Evolutionary conservation across 2,113 vertebrate genomes (phyloP), one percentile per base, ranked within the genome.

Genomic region (Naja naja): DNA sequence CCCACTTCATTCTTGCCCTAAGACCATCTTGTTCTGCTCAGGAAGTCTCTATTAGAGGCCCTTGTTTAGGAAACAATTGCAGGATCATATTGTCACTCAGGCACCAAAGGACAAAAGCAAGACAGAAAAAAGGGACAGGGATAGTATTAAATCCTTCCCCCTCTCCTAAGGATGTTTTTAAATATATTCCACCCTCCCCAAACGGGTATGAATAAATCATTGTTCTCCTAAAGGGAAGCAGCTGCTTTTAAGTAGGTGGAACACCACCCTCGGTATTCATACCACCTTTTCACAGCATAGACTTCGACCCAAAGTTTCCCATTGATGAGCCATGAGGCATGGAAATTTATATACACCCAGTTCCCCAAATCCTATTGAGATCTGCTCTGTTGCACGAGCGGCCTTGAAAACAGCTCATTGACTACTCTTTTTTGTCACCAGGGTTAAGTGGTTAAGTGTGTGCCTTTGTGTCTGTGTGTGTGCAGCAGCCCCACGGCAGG

Each of bases 371-470:
- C 97, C 98, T 94, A 97, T 98, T 98, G 96, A 97, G 96, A 39
- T 11, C 69, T 45, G 85, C 94, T 96, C 97, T 95, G 98, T 95
- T 91, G 97, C 98, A 98, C 97, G 97, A 98, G 97, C 97, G 11
- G 91, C 95, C 96, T 95, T 97, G 96, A 94, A 93, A 97, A 95
- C 96, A 95, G 96, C 96, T 92, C 94, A 97, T 98, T 98, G 97
- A 97, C 94, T 93, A 96, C 96, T 97, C 96, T 98, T 98, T 98
- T 98, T 97, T 98, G 97, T 97, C 94, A 34, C 95, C 39, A 94
- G 96, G 97, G 97, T 98, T 98, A 98, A 98, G 98, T 98, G 98
- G 97, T 97, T 98, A 97, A 97, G 96, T 97, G 98, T 98, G 97
- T 97, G 97, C 96, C 96, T 53, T 95, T 91, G 96, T 95, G 96